These are phyloP conservation scores for Polylopha cassiicola DNA, from an alignment of 2,888 invertebrate species.

Conservation along the genomic window DNA sequence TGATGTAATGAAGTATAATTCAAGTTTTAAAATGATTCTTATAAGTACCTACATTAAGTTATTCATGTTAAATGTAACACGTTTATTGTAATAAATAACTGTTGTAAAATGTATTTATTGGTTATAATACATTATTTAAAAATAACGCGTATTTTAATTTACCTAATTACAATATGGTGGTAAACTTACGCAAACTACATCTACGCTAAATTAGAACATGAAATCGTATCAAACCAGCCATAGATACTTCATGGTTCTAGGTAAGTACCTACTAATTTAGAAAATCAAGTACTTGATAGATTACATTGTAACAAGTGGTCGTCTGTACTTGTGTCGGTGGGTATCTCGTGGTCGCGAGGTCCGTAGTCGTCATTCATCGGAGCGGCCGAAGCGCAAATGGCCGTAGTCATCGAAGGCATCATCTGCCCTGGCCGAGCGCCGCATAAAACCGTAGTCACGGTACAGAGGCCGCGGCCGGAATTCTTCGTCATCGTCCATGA, in stretches of 20 bases:
- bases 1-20: conserved; percentile 21
- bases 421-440: conserved; percentile 63
- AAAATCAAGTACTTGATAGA: conserved; percentile 13
- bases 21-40: conserved; percentile 30
- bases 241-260: conserved; percentile 44
- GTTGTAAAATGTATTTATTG: conserved; percentile 77
- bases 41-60: conserved; percentile 43
- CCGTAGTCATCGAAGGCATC: conserved; percentile 86
- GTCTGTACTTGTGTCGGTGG: conserved; percentile 26
- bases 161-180: conserved; percentile 22
- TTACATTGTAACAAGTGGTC: conserved; percentile 28
- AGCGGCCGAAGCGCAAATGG: conserved; percentile 83
- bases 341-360: conserved; percentile 17
- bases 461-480: conserved; percentile 50
- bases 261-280: too few species aligned
- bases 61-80: conserved; percentile 45
- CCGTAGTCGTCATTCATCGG: conserved; percentile 60
- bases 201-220: conserved; percentile 25
- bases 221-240: conserved; percentile 61
- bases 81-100: conserved; percentile 60
- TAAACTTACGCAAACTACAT: conserved; percentile 5
- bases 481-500: conserved; percentile 41
- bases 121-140: conserved; percentile 65
- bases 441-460: conserved; percentile 79
- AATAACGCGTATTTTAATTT: conserved; percentile 40